These are phyloP conservation scores for Mycalesis mineus DNA, from an alignment of 2,888 invertebrate species.

Conservation along the genomic window DNA sequence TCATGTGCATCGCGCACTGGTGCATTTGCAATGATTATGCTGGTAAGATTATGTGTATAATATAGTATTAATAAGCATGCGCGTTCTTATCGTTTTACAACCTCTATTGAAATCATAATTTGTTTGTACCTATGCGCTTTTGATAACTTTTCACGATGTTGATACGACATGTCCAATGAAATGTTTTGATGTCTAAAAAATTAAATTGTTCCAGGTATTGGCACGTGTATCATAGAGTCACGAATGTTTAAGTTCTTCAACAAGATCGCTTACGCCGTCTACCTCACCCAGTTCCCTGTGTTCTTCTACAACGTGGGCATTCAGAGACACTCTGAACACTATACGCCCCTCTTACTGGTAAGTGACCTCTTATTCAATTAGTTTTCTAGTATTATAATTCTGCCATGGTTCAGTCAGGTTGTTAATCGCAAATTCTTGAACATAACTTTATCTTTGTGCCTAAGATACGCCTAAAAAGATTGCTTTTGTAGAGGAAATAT, in stretches of 20 bases:
- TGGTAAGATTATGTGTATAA: constrained; percentile 47
- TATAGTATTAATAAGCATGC: no score
- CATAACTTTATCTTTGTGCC: no score
- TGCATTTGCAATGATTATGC: constrained; percentile 73
- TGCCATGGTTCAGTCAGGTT: no score
- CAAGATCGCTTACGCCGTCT: constrained; percentile 79
- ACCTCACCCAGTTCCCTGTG: constrained; percentile 80
- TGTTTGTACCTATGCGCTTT: no score
- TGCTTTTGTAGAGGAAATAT: no score
- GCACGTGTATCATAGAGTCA: constrained; percentile 72
- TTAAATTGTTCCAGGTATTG: constrained; percentile 43
- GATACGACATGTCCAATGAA: neutral
- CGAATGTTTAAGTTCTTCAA: constrained; percentile 77
- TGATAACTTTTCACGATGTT: no score
- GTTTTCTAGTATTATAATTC: no score
- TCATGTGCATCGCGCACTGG: constrained; percentile 73
- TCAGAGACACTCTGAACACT: constrained; percentile 69
- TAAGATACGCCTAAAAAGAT: no score
- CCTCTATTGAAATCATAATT: no score
- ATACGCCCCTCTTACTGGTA: constrained; percentile 71
- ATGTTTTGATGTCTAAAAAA: neutral
- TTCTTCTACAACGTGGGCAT: constrained; percentile 81
- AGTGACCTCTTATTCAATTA: constrained; percentile 41
- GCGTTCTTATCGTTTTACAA: no score
- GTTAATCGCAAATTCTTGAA: no score